These are phyloP conservation scores for Champsocephalus gunnari DNA, from an alignment of 2,797 vertebrate species.

Conservation along the genomic window DNA sequence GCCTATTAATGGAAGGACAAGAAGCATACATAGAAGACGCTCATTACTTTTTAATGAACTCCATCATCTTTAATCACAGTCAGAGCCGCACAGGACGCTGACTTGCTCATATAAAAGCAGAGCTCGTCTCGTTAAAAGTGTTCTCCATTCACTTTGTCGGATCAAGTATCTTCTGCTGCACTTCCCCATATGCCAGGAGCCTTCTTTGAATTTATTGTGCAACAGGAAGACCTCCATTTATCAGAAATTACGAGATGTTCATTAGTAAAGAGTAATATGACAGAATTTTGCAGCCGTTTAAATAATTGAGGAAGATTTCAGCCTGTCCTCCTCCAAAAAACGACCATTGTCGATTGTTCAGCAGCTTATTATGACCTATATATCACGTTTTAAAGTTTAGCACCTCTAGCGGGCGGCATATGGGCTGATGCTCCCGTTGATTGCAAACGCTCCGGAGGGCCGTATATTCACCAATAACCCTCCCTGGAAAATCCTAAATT, in stretches of 20 bases:
- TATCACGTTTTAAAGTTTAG: too few relatives aligned
- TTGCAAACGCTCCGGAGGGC: too few relatives aligned
- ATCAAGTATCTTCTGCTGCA: slow-evolving; percentile 33
- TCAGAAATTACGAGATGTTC: slow-evolving; percentile 5
- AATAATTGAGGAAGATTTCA: not conserved
- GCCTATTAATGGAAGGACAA: slow-evolving; percentile 49
- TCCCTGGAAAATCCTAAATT: too few relatives aligned
- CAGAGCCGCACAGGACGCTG: slow-evolving; percentile 1
- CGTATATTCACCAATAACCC: too few relatives aligned
- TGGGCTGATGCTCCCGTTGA: too few relatives aligned
- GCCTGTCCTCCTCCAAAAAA: too few relatives aligned
- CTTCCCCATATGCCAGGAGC: slow-evolving; percentile 7
- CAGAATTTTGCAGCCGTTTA: not conserved
- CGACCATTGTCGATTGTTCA: too few relatives aligned
- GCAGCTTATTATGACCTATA: too few relatives aligned
- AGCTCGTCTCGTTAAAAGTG: slow-evolving; percentile 28
- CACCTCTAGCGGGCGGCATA: too few relatives aligned
- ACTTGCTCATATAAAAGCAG: slow-evolving; percentile 14
- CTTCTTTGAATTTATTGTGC: slow-evolving; percentile 3
- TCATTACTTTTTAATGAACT: slow-evolving; percentile 62
- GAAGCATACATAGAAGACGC: slow-evolving; percentile 25
- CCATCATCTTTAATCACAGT: slow-evolving; percentile 53
- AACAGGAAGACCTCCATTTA: slow-evolving; percentile 1
- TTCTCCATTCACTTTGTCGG: slow-evolving; percentile 26
- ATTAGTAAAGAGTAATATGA: not conserved